Conservation (phyloP, 2,888 invertebrate genomes). For the Diarsia brunnea region DNA sequence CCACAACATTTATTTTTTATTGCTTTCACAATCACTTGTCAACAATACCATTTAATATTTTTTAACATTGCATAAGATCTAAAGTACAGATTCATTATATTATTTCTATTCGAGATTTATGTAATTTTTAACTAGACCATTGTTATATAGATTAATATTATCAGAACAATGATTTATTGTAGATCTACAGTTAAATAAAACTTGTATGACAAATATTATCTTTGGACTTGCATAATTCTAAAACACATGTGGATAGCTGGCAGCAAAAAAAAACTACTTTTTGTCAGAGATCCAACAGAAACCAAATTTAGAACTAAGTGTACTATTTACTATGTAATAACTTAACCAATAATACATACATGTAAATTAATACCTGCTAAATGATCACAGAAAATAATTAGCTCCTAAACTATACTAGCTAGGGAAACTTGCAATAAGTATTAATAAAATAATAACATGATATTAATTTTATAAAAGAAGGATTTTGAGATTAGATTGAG, state of each 20-base stretch:
- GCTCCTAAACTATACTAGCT: slow-evolving; percentile 62
- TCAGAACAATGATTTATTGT: not conserved
- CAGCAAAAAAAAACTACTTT: slow-evolving; percentile 27
- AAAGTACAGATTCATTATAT: slow-evolving; percentile 38
- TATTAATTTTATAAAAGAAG: not conserved
- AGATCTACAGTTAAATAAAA: slow-evolving; percentile 7
- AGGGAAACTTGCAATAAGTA: slow-evolving; percentile 62
- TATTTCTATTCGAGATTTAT: slow-evolving; percentile 26
- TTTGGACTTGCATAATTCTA: slow-evolving; percentile 36
- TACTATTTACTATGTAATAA: slow-evolving; percentile 47
- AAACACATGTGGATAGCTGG: slow-evolving; percentile 29
- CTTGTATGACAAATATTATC: slow-evolving; percentile 14
- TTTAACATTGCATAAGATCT: slow-evolving; percentile 50
- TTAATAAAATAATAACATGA: slow-evolving; percentile 16
- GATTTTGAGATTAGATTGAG: slow-evolving; percentile 58
- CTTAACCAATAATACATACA: slow-evolving; percentile 66
- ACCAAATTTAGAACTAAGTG: slow-evolving; percentile 46
- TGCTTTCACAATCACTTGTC: slow-evolving; percentile 37
- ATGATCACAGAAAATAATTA: slow-evolving; percentile 78
- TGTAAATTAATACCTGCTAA: slow-evolving; percentile 73
- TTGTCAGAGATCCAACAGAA: slow-evolving; percentile 57
- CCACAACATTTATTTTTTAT: slow-evolving; percentile 32
- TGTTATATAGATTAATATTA: slow-evolving; percentile 22
- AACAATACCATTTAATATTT: no score
- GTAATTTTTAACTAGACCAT: slow-evolving; percentile 24